Base-by-base conservation (phyloP, 2,113 vertebrate genomes). In the Microcebus tavaratra region DNA sequence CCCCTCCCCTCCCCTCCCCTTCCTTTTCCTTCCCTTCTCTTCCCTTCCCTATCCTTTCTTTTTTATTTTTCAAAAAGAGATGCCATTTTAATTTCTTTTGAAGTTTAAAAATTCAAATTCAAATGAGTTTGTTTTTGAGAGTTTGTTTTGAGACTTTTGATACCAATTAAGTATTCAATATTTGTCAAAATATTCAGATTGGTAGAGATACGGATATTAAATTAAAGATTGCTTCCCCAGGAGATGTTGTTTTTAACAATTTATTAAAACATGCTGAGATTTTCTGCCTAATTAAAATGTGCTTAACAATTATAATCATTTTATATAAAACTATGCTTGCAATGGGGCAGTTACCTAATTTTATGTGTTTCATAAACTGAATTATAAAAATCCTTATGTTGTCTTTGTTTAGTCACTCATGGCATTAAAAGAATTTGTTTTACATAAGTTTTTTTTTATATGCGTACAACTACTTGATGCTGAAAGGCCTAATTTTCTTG, bases 271-370 rank as follows among this genome's bases (percentile, higher is more conserved):
- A 78, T 29, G 17, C 6, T 92, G 31, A 55, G 21, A 55, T 75
- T 84, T 96, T 76, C 18, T 86, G 39, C 23, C 15, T 81, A 53
- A 92, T 95, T 95, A 97, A 96, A 72, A 87, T 85, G 13, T 87
- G 11, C 45, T 94, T 87, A 76, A 48, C 27, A 72, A 21, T 76
- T 61, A 72, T 21, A 65, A 45, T 45, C 27, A 53, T 23, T 45
- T 82, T 94, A 45, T 63, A 68, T 31, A 82, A 93, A 88, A 96
- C 1, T 27, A 3, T 79, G 17, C 34, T 94, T 96, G 2, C 29
- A 86, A 31, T 42, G 3, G 17, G 18, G 4, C 13, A 57, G 18
- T 34, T 67, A 50, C 42, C 59, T 70, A 68, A 50, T 53, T 80
- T 45, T 61, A 13, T 88, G 21, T 67, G 10, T 67, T 90, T 95